Evolutionary conservation across 2,797 vertebrate species (phyloP).

Genomic region (Acanthurus leucopareius): DNA sequence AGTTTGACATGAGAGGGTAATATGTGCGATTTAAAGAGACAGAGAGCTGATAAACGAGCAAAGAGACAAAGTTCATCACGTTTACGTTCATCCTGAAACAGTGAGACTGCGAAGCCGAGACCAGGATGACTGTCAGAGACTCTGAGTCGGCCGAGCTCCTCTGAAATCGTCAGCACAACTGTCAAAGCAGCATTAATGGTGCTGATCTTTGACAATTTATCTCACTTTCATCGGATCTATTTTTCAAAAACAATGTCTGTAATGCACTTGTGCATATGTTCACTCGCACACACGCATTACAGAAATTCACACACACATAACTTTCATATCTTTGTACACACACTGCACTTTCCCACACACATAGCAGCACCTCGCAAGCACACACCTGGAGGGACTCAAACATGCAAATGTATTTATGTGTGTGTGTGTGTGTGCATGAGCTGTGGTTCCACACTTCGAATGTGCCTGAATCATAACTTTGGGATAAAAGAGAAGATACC

Average conservation of each 20-base stretch:
- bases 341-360: conserved; percentile 5
- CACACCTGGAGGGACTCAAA: conserved; percentile 21
- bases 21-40: conserved; percentile 27
- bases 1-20: conserved; percentile 37
- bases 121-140: conserved; percentile 51
- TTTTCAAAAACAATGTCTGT: conserved; percentile 36
- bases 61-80: conserved; percentile 46
- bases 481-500: conserved; percentile 66
- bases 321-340: conserved; percentile 28
- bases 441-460: conserved; percentile 10
- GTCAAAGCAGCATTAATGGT: conserved; percentile 62
- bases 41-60: conserved; percentile 39
- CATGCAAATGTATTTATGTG: neutral
- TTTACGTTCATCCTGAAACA: conserved; percentile 43
- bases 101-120: conserved; percentile 46
- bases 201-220: conserved; percentile 76
- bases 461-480: conserved; percentile 33
- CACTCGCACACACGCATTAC: neutral
- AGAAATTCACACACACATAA: conserved; percentile 25
- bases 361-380: neutral
- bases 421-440: neutral
- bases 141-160: conserved; percentile 58
- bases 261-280: conserved; percentile 3
- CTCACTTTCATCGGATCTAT: conserved; percentile 53
- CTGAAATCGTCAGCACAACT: conserved; percentile 52